Evolutionary conservation across 2,113 vertebrate genomes (phyloP).

Genomic region (Crotalus tigris): DNA sequence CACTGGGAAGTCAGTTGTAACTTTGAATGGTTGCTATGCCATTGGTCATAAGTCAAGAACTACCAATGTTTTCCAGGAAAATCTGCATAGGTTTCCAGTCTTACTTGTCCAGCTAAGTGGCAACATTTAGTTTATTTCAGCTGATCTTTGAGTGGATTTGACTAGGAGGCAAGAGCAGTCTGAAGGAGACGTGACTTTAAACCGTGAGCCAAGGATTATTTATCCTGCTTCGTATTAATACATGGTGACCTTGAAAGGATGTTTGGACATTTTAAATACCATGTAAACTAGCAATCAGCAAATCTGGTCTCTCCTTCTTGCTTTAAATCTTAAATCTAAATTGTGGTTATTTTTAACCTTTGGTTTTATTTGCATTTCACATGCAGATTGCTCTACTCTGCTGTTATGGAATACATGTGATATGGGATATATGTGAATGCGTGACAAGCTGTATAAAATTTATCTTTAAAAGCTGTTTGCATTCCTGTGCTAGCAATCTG

Average conservation of each 20-base stretch:
- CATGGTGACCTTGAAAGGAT: conserved; percentile 28
- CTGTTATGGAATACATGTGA: background rate
- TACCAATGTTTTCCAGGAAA: background rate
- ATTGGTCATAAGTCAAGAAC: background rate
- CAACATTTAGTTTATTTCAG: background rate
- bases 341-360: conserved; percentile 5
- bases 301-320: rapidly evolving
- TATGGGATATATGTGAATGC: background rate
- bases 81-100: background rate
- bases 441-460: conserved; percentile 8
- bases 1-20: background rate
- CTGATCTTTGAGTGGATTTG: background rate
- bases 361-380: conserved; percentile 13
- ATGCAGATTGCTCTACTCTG: background rate
- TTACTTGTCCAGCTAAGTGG: background rate
- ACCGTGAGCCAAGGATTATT: background rate
- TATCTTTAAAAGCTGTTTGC: background rate
- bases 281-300: background rate
- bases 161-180: background rate
- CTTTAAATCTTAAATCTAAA: conserved; percentile 6
- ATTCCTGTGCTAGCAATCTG: background rate
- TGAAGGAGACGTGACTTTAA: background rate
- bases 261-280: conserved; percentile 2
- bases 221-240: background rate
- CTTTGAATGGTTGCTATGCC: background rate